These are phyloP conservation scores for Pelvicachromis taeniatus DNA, from an alignment of 2,113 vertebrate species.

Conservation along the genomic window DNA sequence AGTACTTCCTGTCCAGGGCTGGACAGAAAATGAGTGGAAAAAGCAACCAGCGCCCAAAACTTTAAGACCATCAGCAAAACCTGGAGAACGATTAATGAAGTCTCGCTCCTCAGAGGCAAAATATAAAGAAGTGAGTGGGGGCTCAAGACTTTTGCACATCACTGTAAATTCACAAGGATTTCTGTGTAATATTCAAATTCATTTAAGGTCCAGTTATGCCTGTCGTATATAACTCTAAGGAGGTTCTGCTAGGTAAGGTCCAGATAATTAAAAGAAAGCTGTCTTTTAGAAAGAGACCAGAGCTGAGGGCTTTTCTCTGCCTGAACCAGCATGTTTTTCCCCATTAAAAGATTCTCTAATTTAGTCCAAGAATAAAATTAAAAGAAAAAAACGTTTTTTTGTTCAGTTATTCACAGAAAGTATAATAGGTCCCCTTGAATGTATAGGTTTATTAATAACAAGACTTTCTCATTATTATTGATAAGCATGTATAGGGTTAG, in stretches of 20 bases:
- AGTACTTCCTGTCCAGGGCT: background rate
- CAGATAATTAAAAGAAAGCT: background rate
- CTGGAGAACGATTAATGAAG: background rate
- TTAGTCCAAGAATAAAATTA: background rate
- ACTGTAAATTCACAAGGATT: background rate
- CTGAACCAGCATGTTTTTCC: background rate
- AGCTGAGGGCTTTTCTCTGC: background rate
- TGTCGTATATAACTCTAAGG: background rate
- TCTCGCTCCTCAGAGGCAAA: background rate
- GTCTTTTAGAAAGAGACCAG: background rate
- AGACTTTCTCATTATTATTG: background rate
- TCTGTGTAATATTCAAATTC: background rate
- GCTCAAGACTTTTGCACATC: background rate
- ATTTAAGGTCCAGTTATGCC: background rate
- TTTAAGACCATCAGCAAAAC: background rate
- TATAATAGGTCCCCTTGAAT: background rate
- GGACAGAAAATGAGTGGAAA: background rate
- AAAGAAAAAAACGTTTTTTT: background rate
- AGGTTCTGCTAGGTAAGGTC: background rate
- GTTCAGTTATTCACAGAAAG: accelerated
- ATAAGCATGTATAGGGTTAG: background rate
- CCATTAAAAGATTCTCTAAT: background rate
- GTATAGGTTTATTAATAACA: background rate
- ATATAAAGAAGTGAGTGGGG: background rate
- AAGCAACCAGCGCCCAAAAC: background rate